Conservation (phyloP, 2,888 invertebrate genomes). For the Vesta saturnalis region DNA sequence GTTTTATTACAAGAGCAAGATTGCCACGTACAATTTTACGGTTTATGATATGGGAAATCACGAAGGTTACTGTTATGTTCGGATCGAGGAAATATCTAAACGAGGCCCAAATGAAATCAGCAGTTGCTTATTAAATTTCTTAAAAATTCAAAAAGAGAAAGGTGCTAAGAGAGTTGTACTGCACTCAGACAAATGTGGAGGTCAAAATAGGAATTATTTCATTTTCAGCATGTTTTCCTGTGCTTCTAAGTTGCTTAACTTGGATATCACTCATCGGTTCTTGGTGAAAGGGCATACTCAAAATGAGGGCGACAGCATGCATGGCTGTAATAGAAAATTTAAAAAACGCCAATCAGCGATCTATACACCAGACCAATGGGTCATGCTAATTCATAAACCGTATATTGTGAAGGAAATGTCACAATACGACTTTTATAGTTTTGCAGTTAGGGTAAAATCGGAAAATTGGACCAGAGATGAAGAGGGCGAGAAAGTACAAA, state of each 20-base stretch:
- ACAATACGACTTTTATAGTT: not conserved
- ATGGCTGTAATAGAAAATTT: too few relatives aligned
- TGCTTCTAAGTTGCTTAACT: not conserved
- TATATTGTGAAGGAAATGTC: not conserved
- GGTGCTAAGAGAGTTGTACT: not conserved
- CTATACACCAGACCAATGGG: too few relatives aligned
- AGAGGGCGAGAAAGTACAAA: not conserved
- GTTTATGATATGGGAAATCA: not conserved
- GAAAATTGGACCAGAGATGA: not conserved
- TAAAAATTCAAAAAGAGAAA: not conserved
- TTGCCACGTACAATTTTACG: not conserved
- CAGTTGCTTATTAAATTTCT: not conserved
- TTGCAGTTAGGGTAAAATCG: not conserved
- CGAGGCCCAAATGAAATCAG: too few relatives aligned
- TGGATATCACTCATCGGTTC: not conserved
- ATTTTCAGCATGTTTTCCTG: not conserved
- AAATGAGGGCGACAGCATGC: not conserved
- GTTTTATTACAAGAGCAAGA: too few relatives aligned
- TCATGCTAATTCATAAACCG: too few relatives aligned
- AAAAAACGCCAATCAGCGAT: not conserved
- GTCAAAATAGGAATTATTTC: not conserved
- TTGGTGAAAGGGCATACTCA: not conserved
- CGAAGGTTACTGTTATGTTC: slow-evolving; percentile 1
- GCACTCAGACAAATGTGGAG: not conserved
- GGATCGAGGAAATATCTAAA: slow-evolving; percentile 13